Conservation (phyloP, 2,797 vertebrate species). For the Bradypus variegatus region DNA sequence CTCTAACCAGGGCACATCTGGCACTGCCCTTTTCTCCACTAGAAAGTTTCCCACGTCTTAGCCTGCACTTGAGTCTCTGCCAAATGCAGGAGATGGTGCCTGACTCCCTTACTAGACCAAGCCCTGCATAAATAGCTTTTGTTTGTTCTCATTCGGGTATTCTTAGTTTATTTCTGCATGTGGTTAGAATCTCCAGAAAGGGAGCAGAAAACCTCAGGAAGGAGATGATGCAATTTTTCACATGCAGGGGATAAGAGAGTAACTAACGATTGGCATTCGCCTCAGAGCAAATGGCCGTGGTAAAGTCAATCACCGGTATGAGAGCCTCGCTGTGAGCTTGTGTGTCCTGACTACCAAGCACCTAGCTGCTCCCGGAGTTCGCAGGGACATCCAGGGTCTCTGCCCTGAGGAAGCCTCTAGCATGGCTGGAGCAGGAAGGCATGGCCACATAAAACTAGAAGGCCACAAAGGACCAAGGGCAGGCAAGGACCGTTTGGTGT, state of each 20-base stretch:
- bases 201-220: neutral
- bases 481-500: neutral
- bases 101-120: too few relatives aligned
- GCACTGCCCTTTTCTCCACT: too few relatives aligned
- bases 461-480: neutral
- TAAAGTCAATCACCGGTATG: neutral
- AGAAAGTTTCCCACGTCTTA: too few relatives aligned
- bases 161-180: too few relatives aligned
- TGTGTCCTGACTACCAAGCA: neutral
- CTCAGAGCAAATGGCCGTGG: accelerated
- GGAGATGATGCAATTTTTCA: neutral
- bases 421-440: neutral
- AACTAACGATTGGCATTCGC: neutral
- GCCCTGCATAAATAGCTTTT: too few relatives aligned
- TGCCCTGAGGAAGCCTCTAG: neutral
- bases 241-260: neutral
- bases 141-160: too few relatives aligned
- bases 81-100: too few relatives aligned
- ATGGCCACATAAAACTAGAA: neutral
- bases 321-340: accelerated
- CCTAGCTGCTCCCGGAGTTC: neutral
- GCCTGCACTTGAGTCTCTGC: too few relatives aligned
- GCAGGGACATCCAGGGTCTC: neutral
- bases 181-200: neutral
- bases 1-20: too few relatives aligned